Percentiles rank a stretch among this genome's conserved stretches.
Evolutionary conservation across 2,113 vertebrate genomes (phyloP).

Genomic region (Tiliqua scincoides): DNA sequence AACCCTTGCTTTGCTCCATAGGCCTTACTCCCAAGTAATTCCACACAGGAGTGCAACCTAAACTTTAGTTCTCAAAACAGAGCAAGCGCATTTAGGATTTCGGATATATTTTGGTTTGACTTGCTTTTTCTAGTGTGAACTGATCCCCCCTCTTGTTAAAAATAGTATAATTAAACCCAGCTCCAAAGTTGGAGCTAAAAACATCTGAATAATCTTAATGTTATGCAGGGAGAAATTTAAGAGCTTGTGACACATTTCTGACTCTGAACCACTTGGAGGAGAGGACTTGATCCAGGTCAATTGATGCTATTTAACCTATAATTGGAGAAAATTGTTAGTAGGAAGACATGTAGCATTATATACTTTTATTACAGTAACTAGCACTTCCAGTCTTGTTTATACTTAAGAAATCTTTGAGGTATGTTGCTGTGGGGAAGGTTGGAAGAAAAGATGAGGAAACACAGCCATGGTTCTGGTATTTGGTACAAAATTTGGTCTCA

Average conservation of each 20-base stretch:
- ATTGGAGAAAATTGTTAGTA: neutral
- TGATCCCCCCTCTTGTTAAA: neutral
- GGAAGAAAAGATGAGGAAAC: neutral
- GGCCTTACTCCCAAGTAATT: neutral
- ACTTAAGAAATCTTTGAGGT: neutral
- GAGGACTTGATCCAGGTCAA: neutral
- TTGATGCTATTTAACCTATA: conserved; percentile 11
- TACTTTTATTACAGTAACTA: neutral
- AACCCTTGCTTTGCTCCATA: neutral
- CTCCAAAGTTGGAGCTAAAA: neutral
- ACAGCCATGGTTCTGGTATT: neutral
- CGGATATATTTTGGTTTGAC: neutral
- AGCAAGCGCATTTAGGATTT: neutral
- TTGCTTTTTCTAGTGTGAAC: neutral
- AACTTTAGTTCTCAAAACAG: neutral
- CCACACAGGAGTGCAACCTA: neutral
- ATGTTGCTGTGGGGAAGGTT: neutral
- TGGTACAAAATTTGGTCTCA: neutral
- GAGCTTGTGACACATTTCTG: conserved; percentile 21
- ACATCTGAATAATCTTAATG: conserved; percentile 13
- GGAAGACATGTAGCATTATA: neutral
- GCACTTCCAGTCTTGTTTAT: neutral
- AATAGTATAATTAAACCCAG: conserved; percentile 14
- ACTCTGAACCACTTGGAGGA: conserved; percentile 4
- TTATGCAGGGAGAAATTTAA: conserved; percentile 6